Base-by-base conservation (phyloP, 1,140 invertebrate genomes). In the Akabosia matsudoensis region DNA sequence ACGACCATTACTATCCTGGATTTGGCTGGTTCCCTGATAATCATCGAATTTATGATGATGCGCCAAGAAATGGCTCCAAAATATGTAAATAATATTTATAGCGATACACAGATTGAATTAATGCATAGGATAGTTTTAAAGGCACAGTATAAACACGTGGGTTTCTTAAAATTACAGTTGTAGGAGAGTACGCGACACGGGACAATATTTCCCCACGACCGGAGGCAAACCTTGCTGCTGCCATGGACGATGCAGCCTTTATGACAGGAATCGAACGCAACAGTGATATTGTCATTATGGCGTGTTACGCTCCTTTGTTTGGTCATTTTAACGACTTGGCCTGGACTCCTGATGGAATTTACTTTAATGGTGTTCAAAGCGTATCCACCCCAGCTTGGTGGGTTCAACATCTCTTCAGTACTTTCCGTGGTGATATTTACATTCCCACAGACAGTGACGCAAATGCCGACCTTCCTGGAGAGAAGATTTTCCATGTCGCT, bases 21-120 rank as follows among this genome's bases (percentile, higher is more conserved):
- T 67, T 30, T 31, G 61, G 61, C 28, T 67, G 61, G 61, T 67
- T 67, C n/a, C 61, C 61, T n/a, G 28, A 67, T 67, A 67, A 67
- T 31, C 61, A 67, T 67, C 61, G 61, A 13, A 16, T 30, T 2
- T 67, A 67, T 30, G 61, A 67, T 30, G n/a, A 28, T 28, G 61
- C 61, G 24, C 61, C 61, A 67, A 28, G 61, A 30, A 67, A 67
- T 67, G 61, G 61, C 7, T 67, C 61, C 7, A 67, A 67, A n/a
- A 67, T 67, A 7, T 67, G 61, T 67, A 67, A 67, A 30, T 31
- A n/a, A 31, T 67, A 67, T 7, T 28, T 67, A 18, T 45, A 18
- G 14, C 54, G 7, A 56, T n/a, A 24, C 4, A 3, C 3, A 24
- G 54, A 56, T n/a, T 56, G 7, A 45, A 45, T 45, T 45, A 45